Conservation (phyloP, 2,888 invertebrate species). For the Drosophila robusta region DNA sequence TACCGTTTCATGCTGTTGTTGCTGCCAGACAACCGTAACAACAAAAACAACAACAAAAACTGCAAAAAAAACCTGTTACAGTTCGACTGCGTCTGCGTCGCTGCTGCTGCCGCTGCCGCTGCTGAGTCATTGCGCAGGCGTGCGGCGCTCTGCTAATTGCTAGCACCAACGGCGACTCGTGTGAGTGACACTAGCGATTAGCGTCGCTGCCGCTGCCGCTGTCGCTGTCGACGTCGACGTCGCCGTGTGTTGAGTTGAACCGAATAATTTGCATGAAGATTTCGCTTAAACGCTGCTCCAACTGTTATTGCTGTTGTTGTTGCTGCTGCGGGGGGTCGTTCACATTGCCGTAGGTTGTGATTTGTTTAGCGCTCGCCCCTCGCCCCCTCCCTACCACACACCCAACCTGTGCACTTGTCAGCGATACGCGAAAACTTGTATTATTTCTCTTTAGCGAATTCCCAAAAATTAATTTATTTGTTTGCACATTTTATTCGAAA, state of each 20-base stretch:
- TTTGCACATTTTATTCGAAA: slow-evolving; percentile 28
- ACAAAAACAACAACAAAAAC: slow-evolving; percentile 3
- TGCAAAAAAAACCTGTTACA: slow-evolving; percentile 68
- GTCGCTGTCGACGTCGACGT: slow-evolving; percentile 23
- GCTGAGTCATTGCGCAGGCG: slow-evolving; percentile 70
- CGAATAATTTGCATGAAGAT: slow-evolving; percentile 71
- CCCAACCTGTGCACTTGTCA: slow-evolving; percentile 17
- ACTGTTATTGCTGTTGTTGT: slow-evolving; percentile 11
- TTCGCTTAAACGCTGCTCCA: slow-evolving; percentile 29
- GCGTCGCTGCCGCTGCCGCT: slow-evolving; percentile 35
- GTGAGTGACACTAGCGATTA: slow-evolving; percentile 80
- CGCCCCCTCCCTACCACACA: too few relatives aligned
- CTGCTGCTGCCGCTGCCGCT: slow-evolving; percentile 21
- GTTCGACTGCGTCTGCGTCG: slow-evolving; percentile 44
- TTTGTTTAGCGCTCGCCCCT: slow-evolving; percentile 9
- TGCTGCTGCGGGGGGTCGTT: slow-evolving; percentile 56
- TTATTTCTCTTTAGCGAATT: slow-evolving; percentile 23
- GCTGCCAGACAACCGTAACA: slow-evolving; percentile 6
- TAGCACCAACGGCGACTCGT: slow-evolving; percentile 43
- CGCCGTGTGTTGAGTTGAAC: slow-evolving; percentile 43
- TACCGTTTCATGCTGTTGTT: slow-evolving; percentile 40
- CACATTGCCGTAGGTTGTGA: slow-evolving; percentile 71
- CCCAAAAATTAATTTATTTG: slow-evolving; percentile 34
- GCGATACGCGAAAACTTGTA: slow-evolving; percentile 15
- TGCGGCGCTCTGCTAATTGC: slow-evolving; percentile 72